Evolutionary conservation across 2,888 invertebrate genomes (phyloP), one percentile per base, ranked within the genome.

Genomic region (Eristalis pertinax): DNA sequence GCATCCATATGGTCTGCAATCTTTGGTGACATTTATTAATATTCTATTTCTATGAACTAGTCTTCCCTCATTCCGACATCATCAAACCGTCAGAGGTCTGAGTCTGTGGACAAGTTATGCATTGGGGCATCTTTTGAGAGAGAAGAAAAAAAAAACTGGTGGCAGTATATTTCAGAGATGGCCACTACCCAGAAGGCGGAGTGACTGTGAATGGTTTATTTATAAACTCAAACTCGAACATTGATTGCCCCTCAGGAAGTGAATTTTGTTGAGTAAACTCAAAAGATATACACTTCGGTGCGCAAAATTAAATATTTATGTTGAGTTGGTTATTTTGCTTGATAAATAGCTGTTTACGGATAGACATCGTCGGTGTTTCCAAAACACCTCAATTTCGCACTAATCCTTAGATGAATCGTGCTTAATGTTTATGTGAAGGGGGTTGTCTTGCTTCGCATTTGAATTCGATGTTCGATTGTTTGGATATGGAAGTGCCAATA

Each of bases 1-100:
- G 84, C 64, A 69, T 76, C 87, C 87, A 87, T 84, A 87, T 87
- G 87, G 87, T 10, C 3, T 29, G 22, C 29, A 70, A 73, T 73
- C 72, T 41, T 38, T 60, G 63, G 38, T 68, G 83, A 73, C 83
- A 83, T 11, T 67, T 73, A 83, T 77, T 77, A 73, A 73, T 77
- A 69, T 83, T 77, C 76, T 83, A 77, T 77, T 77, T 82, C 75
- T 15, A 81, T 70, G 63, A 13, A 26, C 11, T 24, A 13, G 38
- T 35, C 38, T 50, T 65, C 58, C 58, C 32, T 35, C 64, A 19
- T 32, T 8, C 62, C 50, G 19, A 19, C 60, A 26, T 41, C 67
- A 67, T 62, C 69, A 70, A 64, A 70, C 35, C 22, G 11, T 63
- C 64, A 41, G 38, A n/a, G 24, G 32, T 68, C 24, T 13, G 1